Conservation (phyloP, 2,797 vertebrate genomes). For the Gastrophryne carolinensis region DNA sequence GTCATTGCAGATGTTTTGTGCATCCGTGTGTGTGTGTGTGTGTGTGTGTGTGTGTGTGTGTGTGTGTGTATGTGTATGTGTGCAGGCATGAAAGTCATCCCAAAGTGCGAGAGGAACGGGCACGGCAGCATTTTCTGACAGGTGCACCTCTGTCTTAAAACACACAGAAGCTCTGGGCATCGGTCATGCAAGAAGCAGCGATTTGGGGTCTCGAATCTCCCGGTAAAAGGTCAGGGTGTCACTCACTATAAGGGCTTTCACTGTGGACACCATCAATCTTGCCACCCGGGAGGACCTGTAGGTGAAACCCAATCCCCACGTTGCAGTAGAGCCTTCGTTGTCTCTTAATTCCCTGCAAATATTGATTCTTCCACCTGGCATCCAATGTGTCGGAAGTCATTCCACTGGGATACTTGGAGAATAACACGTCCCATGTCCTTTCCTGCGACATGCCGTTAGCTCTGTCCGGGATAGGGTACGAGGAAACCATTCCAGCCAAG, state of each 20-base stretch:
- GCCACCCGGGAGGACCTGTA: conserved; percentile 90
- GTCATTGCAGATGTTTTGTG: too few species aligned
- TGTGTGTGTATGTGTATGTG: not conserved
- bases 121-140: not conserved
- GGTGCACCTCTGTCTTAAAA: not conserved
- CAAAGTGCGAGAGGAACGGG: not conserved
- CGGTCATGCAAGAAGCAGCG: conserved; percentile 61
- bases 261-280: conserved; percentile 88
- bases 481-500: conserved; percentile 79
- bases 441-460: conserved; percentile 82
- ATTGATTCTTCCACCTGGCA: conserved; percentile 89
- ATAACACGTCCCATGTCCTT: conserved; percentile 84
- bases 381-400: conserved; percentile 85
- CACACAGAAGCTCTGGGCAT: conserved; percentile 30
- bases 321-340: conserved; percentile 97
- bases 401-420: conserved; percentile 87
- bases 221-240: conserved; percentile 64
- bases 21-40: not conserved
- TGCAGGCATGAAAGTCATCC: not conserved
- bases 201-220: not conserved
- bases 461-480: conserved; percentile 76
- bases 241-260: conserved; percentile 98
- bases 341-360: conserved; percentile 94
- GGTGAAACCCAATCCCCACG: conserved; percentile 97
- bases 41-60: not conserved